Conservation (phyloP, 2,113 vertebrate species). For the Microcebus jonahi region DNA sequence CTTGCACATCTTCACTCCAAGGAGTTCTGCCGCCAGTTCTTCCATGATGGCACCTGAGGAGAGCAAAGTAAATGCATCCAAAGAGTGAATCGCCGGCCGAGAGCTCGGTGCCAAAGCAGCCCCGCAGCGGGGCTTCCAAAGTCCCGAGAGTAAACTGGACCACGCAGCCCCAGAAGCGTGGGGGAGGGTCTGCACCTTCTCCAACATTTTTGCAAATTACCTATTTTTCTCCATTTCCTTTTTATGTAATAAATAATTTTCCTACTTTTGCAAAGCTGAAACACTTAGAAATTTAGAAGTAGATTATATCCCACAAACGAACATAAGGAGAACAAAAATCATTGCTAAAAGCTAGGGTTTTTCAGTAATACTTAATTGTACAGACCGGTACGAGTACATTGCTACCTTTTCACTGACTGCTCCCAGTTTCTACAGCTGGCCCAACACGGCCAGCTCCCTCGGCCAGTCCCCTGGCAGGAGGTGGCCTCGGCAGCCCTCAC, state of each 20-base stretch:
- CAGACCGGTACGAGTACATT: fast-evolving
- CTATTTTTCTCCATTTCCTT: background rate
- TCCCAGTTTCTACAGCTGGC: background rate
- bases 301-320: background rate
- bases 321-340: background rate
- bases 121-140: background rate
- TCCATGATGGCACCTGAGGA: conserved; percentile 93
- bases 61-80: background rate
- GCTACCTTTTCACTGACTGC: background rate
- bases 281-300: background rate
- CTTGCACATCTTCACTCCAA: conserved; percentile 90
- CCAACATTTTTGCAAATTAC: background rate
- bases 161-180: background rate
- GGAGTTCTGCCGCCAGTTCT: conserved; percentile 87
- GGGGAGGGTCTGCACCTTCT: background rate
- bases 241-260: background rate
- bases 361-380: background rate
- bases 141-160: fast-evolving
- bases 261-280: background rate
- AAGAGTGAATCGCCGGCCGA: background rate
- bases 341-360: background rate
- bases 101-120: fast-evolving
- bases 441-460: background rate
- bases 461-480: background rate
- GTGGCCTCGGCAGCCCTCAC: background rate